These are phyloP conservation scores for Entosphenus tridentatus DNA, from an alignment of 2,113 vertebrate genomes.

Conservation along the genomic window DNA sequence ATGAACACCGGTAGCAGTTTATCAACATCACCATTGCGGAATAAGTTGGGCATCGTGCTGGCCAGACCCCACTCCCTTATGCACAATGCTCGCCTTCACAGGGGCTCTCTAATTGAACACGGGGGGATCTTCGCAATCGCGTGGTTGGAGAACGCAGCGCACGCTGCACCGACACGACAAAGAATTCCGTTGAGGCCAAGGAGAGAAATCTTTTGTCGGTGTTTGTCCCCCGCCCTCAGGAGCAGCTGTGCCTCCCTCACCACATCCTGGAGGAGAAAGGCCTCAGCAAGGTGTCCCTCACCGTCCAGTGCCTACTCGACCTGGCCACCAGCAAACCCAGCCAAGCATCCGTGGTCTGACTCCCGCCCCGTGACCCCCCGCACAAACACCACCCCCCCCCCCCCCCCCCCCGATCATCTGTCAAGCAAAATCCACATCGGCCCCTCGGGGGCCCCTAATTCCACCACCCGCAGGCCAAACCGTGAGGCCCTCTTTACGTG, in stretches of 20 bases:
- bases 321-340: constrained; percentile 23
- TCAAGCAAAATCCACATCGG: no score
- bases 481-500: no score
- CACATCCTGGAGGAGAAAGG: constrained; percentile 92
- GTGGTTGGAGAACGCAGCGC: neutral
- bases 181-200: neutral
- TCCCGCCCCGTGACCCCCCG: no score
- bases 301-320: constrained; percentile 63
- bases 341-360: no score
- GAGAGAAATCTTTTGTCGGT: constrained; percentile 16
- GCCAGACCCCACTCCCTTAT: neutral
- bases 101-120: neutral
- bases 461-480: no score
- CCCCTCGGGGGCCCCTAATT: no score
- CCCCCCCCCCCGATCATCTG: no score
- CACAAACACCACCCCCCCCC: no score
- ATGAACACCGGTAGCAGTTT: no score
- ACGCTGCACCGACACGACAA: constrained; percentile 7
- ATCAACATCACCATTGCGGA: no score
- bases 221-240: constrained; percentile 22
- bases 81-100: constrained; percentile 1
- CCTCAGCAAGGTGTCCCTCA: constrained; percentile 57
- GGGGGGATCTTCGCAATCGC: neutral
- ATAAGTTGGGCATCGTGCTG: no score
- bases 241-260: constrained; percentile 81